Percentiles rank a stretch among this genome's conserved stretches.
Conservation (phyloP, 2,797 vertebrate genomes). For the Pachyuromys duprasi region DNA sequence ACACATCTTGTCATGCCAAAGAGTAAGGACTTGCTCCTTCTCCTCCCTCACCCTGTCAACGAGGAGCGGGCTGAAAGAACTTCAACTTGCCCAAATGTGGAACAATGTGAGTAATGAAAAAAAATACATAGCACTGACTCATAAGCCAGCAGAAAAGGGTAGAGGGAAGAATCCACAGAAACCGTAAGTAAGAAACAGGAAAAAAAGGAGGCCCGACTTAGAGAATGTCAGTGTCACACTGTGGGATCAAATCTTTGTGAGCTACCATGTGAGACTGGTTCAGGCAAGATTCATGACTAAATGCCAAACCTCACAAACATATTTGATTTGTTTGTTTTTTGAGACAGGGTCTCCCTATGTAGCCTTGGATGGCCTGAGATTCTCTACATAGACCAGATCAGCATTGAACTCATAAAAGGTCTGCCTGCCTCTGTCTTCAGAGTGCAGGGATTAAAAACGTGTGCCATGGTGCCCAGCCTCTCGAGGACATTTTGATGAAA, state of each 20-base stretch:
- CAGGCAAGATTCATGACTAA: constrained; percentile 2
- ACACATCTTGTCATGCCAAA: background rate
- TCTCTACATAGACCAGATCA: background rate
- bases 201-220: background rate
- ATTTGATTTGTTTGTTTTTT: background rate
- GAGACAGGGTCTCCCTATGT: background rate
- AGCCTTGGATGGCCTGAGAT: background rate
- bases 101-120: background rate
- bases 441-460: background rate
- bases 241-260: background rate
- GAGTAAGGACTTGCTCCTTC: background rate
- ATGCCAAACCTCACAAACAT: background rate
- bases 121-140: background rate
- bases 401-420: background rate
- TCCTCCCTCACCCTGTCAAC: too few relatives aligned
- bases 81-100: background rate
- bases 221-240: background rate
- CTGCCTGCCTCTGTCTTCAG: background rate
- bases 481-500: background rate
- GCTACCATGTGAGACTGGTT: background rate
- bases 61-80: background rate
- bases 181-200: background rate
- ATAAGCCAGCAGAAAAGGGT: background rate
- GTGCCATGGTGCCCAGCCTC: background rate
- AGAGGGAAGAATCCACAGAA: background rate